phyloP scores from a whole-genome alignment of 1,140 invertebrate genomes.

The Lepidurus packardi region DNA sequence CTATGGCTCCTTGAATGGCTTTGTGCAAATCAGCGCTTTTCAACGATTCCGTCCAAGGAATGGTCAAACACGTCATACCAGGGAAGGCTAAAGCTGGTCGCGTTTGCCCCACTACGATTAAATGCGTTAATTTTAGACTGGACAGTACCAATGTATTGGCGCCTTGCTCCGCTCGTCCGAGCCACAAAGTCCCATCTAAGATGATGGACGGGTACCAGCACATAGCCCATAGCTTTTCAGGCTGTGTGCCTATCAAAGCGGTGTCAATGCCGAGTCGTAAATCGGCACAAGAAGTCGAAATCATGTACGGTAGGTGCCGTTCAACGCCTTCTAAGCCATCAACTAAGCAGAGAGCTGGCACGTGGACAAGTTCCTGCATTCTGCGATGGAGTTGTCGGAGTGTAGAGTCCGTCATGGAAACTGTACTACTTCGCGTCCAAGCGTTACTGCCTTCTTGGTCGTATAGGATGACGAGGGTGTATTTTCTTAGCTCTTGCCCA shows the following conservation, averaged over 20 bases:
- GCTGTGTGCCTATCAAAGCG: slow-evolving; percentile 24
- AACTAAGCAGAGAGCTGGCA: slow-evolving; percentile 40
- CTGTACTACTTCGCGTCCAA: slow-evolving; percentile 23
- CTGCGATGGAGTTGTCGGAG: slow-evolving; percentile 36
- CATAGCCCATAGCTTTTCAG: slow-evolving; percentile 36
- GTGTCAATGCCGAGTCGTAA: slow-evolving; percentile 35
- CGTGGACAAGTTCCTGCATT: slow-evolving; percentile 36
- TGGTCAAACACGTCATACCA: slow-evolving; percentile 40
- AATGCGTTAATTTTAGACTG: slow-evolving; percentile 40
- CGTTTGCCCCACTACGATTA: slow-evolving; percentile 40
- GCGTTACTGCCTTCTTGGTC: slow-evolving; percentile 38
- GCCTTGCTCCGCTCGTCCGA: slow-evolving; percentile 42
- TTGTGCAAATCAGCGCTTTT: slow-evolving; percentile 30
- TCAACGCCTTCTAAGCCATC: slow-evolving; percentile 40
- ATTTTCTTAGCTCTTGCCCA: slow-evolving; percentile 32
- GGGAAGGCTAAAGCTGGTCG: slow-evolving; percentile 39
- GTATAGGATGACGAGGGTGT: slow-evolving; percentile 40
- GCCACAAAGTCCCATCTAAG: slow-evolving; percentile 39
- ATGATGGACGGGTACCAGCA: slow-evolving; percentile 42
- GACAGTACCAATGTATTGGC: slow-evolving; percentile 38
- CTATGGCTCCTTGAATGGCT: slow-evolving; percentile 34
- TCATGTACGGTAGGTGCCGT: slow-evolving; percentile 39
- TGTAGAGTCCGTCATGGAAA: slow-evolving; percentile 26
- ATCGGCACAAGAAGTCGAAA: slow-evolving; percentile 28
- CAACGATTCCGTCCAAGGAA: slow-evolving; percentile 38